These are phyloP conservation scores for Cirrhinus mrigala DNA, from an alignment of 2,797 vertebrate species.

Conservation along the genomic window DNA sequence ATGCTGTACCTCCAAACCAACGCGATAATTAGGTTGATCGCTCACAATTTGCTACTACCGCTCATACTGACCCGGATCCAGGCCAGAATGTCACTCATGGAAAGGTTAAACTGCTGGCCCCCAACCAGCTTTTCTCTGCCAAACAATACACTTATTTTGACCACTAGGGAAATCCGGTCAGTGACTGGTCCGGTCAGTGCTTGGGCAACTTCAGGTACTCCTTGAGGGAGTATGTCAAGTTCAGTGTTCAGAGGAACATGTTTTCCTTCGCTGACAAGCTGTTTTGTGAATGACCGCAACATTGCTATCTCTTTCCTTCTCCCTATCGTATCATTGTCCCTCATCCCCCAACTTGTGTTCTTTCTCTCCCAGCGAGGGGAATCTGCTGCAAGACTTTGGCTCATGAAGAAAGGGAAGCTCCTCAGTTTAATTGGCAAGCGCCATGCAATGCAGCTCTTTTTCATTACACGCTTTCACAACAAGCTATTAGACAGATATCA, in stretches of 20 bases:
- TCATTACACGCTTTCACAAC: conserved; percentile 40
- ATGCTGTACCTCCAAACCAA: background rate
- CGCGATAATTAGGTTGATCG: background rate
- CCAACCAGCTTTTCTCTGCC: conserved; percentile 9
- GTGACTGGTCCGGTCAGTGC: background rate
- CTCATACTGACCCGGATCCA: background rate
- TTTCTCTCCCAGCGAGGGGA: conserved; percentile 49
- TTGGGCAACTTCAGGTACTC: background rate
- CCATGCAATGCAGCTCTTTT: conserved; percentile 48
- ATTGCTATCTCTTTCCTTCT: background rate
- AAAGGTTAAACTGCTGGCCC: conserved; percentile 39
- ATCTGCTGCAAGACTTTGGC: conserved; percentile 63
- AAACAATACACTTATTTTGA: conserved; percentile 41
- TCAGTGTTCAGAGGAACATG: conserved; percentile 17
- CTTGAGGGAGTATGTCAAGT: conserved; percentile 11
- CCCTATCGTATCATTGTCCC: conserved; percentile 52
- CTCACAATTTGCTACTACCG: background rate
- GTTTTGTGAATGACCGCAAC: conserved; percentile 24
- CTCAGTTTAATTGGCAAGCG: conserved; percentile 54
- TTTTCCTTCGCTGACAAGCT: conserved; percentile 16
- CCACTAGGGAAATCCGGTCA: conserved; percentile 26
- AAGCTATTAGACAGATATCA: conserved; percentile 57
- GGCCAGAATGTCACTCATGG: conserved; percentile 1
- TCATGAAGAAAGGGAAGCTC: conserved; percentile 66
- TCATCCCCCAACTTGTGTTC: conserved; percentile 50